Conservation (phyloP, 1,140 invertebrate genomes). For the Cheumatopsyche charites region DNA sequence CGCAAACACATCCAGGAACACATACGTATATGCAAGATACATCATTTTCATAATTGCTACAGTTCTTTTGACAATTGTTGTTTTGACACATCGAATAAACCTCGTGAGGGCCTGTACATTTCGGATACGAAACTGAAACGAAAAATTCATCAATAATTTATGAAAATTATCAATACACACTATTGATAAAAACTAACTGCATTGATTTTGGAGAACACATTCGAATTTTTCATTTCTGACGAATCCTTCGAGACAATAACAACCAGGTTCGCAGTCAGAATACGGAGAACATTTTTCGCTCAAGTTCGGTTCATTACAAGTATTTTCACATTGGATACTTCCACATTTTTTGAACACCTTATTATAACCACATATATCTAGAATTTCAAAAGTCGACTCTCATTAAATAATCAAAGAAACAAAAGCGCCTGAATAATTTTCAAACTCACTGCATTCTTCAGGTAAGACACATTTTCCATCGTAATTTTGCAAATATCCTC, state of each 20-base stretch:
- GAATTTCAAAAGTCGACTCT: too few species aligned
- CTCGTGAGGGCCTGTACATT: background rate
- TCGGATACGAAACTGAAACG: too few species aligned
- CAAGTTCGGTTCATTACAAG: background rate
- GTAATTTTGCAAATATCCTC: background rate
- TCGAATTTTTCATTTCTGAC: background rate
- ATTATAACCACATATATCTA: background rate
- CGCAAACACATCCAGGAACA: background rate
- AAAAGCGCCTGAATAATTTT: background rate
- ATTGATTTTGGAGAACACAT: background rate
- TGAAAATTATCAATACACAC: too few species aligned
- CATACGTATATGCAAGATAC: background rate
- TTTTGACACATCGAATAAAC: background rate
- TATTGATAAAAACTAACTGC: background rate
- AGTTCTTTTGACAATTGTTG: background rate
- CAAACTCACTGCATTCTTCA: constrained; percentile 22
- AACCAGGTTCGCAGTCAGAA: background rate
- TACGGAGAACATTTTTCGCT: background rate
- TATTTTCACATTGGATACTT: background rate
- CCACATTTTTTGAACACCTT: background rate
- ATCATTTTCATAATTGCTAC: background rate
- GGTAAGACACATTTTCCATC: constrained; percentile 9
- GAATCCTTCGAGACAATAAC: constrained; percentile 1
- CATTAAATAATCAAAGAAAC: too few species aligned
- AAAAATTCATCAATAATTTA: too few species aligned